These are phyloP conservation scores for Rissa tridactyla DNA, from an alignment of 2,113 vertebrate genomes.

Conservation along the genomic window DNA sequence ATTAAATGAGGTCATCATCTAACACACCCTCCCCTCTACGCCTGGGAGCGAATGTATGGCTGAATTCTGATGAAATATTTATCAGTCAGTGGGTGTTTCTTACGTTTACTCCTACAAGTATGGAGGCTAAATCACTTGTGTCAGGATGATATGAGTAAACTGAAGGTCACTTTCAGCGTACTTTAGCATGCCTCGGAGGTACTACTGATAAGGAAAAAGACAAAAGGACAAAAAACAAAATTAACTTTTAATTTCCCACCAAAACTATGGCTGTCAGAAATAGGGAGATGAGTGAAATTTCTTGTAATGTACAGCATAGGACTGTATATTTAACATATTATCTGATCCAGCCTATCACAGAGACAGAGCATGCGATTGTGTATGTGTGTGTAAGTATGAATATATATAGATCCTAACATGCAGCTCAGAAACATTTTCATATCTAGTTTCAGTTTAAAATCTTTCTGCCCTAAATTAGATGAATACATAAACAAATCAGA, in stretches of 20 bases:
- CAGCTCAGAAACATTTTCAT: constrained; percentile 34
- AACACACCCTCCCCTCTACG: not conserved
- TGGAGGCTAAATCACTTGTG: constrained; percentile 65
- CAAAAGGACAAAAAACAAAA: constrained; percentile 70
- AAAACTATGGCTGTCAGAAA: constrained; percentile 52
- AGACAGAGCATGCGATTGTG: not conserved
- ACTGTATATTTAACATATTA: constrained; percentile 44
- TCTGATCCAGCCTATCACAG: constrained; percentile 38
- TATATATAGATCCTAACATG: not conserved
- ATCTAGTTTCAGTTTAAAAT: constrained; percentile 29
- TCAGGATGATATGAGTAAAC: constrained; percentile 69
- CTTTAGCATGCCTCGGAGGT: constrained; percentile 63
- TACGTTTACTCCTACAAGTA: constrained; percentile 63
- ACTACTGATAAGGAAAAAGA: constrained; percentile 71
- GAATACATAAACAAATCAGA: constrained; percentile 64
- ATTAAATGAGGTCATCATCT: constrained; percentile 5
- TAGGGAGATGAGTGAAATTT: not conserved
- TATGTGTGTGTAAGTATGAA: not conserved
- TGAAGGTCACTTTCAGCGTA: constrained; percentile 75
- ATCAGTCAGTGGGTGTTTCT: constrained; percentile 50
- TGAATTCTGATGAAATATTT: constrained; percentile 50
- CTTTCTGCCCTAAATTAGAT: constrained; percentile 47
- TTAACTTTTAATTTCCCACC: constrained; percentile 72
- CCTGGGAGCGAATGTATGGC: not conserved
- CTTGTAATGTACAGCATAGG: not conserved